A percentile compares a stretch with the other conserved stretches of the same genome.
phyloP scores from a whole-genome alignment of 2,797 vertebrate genomes.

The Mareca strepera region DNA sequence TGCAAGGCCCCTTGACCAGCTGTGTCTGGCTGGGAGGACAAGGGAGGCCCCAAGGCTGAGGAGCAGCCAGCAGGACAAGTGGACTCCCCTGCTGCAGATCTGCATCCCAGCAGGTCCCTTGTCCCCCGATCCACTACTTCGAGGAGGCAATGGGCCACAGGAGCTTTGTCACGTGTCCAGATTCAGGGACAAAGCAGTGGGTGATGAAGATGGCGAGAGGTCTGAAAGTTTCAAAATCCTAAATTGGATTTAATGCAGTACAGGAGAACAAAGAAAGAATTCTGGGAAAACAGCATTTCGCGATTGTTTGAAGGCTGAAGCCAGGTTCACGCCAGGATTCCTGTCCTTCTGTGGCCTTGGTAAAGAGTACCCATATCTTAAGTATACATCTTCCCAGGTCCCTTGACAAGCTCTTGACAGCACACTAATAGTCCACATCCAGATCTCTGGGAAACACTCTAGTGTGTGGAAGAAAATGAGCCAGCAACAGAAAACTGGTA shows the following conservation, averaged over 20 bases:
- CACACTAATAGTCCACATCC: background rate
- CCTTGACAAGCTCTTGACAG: background rate
- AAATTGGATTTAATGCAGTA: background rate
- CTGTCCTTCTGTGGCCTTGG: background rate
- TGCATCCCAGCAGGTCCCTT: background rate
- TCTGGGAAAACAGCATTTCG: background rate
- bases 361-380: background rate
- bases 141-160: background rate
- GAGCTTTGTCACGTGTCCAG: background rate
- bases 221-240: background rate
- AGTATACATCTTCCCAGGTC: background rate
- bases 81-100: background rate
- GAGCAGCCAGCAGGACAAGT: background rate
- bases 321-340: background rate
- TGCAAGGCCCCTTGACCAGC: background rate
- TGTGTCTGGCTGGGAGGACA: background rate
- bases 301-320: background rate
- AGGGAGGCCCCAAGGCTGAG: background rate
- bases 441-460: background rate
- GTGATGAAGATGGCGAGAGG: background rate
- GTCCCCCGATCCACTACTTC: background rate
- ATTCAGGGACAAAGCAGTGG: background rate
- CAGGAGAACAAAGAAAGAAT: background rate
- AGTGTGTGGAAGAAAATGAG: background rate
- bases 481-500: background rate